These are phyloP conservation scores for Diachrysia chrysitis DNA, from an alignment of 2,888 invertebrate genomes.

Conservation along the genomic window DNA sequence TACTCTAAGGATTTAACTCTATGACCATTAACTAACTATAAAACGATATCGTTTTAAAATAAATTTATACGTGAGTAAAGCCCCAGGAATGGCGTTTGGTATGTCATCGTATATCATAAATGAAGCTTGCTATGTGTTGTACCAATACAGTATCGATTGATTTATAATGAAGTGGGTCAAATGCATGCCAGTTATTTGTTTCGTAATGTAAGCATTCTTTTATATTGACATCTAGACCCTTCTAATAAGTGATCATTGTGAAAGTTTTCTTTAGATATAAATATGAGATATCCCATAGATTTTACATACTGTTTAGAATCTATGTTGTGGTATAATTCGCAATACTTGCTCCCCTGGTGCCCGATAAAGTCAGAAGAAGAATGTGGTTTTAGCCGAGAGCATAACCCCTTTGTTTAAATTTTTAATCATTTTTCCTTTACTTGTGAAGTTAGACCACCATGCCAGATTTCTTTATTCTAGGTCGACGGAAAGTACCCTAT, in stretches of 20 bases:
- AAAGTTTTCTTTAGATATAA: not conserved
- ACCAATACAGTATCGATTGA: constrained; percentile 20
- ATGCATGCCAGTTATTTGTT: constrained; percentile 26
- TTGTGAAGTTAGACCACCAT: too few relatives aligned
- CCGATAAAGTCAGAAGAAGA: too few relatives aligned
- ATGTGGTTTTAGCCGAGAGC: too few relatives aligned
- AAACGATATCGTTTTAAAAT: constrained; percentile 19
- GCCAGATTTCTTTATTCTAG: too few relatives aligned
- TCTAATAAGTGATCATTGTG: not conserved
- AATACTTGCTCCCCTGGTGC: too few relatives aligned
- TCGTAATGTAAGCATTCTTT: constrained; percentile 12
- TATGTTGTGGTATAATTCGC: not conserved
- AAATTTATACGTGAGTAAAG: constrained; percentile 17
- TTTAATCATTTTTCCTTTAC: too few relatives aligned
- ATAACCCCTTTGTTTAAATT: too few relatives aligned
- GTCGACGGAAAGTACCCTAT: too few relatives aligned
- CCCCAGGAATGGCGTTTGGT: constrained; percentile 24
- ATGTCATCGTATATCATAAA: constrained; percentile 23
- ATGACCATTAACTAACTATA: too few relatives aligned
- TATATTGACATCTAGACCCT: not conserved
- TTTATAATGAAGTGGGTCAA: constrained; percentile 28
- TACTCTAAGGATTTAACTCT: too few relatives aligned
- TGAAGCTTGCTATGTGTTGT: not conserved
- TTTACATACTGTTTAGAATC: not conserved
- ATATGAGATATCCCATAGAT: too few relatives aligned